A percentile compares a stretch with the other conserved stretches of the same genome.
Conservation (phyloP, 2,797 vertebrate genomes). For the Pachyuromys duprasi region DNA sequence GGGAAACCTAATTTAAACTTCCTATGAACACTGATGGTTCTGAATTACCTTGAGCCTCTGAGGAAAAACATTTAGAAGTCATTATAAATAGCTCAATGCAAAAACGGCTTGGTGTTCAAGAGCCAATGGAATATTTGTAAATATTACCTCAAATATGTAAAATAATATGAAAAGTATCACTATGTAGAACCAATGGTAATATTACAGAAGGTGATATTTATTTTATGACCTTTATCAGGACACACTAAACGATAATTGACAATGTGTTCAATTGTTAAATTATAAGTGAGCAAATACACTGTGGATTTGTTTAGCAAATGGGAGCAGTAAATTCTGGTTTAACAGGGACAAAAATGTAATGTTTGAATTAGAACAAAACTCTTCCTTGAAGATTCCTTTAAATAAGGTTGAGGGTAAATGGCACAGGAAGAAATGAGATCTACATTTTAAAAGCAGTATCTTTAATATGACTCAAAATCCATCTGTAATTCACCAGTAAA, state of each 20-base stretch:
- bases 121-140: constrained; percentile 51
- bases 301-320: constrained; percentile 45
- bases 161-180: constrained; percentile 72
- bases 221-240: constrained; percentile 50
- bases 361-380: constrained; percentile 42
- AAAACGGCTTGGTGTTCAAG: constrained; percentile 70
- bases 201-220: constrained; percentile 45
- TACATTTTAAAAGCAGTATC: constrained; percentile 62
- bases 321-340: constrained; percentile 8
- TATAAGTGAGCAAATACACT: constrained; percentile 51
- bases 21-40: constrained; percentile 68
- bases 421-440: neutral
- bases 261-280: constrained; percentile 45
- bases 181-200: constrained; percentile 32
- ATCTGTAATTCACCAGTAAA: constrained; percentile 54
- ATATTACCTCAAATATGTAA: constrained; percentile 53
- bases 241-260: constrained; percentile 37
- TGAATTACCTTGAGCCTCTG: constrained; percentile 81
- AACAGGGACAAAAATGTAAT: constrained; percentile 37
- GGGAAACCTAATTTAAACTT: constrained; percentile 82
- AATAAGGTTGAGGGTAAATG: constrained; percentile 34
- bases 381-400: constrained; percentile 30
- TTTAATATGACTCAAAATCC: constrained; percentile 66
- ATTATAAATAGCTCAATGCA: constrained; percentile 76
- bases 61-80: constrained; percentile 80